A percentile compares a stretch with the other conserved stretches of the same genome.
Conservation (phyloP, 2,797 vertebrate genomes). For the Sebastes matsubarae region DNA sequence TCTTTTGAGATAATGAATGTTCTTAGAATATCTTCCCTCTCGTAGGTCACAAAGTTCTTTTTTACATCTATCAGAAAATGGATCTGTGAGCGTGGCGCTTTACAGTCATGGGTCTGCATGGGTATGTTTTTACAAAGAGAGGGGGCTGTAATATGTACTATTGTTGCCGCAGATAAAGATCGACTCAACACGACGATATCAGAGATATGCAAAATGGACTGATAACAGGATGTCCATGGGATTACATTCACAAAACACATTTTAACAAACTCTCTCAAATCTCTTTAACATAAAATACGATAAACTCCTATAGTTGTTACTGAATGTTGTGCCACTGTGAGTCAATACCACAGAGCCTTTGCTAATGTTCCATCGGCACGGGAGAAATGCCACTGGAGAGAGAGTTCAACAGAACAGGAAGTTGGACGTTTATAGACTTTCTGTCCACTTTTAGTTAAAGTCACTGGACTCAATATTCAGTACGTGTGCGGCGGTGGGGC, state of each 20-base stretch:
- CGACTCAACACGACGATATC: constrained; percentile 20
- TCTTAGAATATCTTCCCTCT: constrained; percentile 70
- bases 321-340: background rate
- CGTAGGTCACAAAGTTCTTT: constrained; percentile 57
- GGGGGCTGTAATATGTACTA: constrained; percentile 16
- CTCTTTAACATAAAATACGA: background rate
- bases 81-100: constrained; percentile 59
- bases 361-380: background rate
- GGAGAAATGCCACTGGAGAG: constrained; percentile 1
- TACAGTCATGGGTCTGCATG: constrained; percentile 28
- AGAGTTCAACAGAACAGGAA: constrained; percentile 18
- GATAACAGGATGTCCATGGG: constrained; percentile 25
- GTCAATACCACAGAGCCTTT: constrained; percentile 14
- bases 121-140: constrained; percentile 4
- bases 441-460: constrained; percentile 24
- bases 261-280: background rate
- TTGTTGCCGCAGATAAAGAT: constrained; percentile 41
- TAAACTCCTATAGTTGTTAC: background rate
- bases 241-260: constrained; percentile 36
- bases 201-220: constrained; percentile 26
- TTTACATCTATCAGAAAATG: constrained; percentile 74
- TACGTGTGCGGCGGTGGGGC: background rate
- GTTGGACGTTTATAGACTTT: constrained; percentile 48
- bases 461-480: constrained; percentile 20
- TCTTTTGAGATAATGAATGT: constrained; percentile 76